Percentiles rank a stretch among this genome's conserved stretches.
phyloP scores from a whole-genome alignment of 2,113 vertebrate species.

The Porphyrio hochstetteri region DNA sequence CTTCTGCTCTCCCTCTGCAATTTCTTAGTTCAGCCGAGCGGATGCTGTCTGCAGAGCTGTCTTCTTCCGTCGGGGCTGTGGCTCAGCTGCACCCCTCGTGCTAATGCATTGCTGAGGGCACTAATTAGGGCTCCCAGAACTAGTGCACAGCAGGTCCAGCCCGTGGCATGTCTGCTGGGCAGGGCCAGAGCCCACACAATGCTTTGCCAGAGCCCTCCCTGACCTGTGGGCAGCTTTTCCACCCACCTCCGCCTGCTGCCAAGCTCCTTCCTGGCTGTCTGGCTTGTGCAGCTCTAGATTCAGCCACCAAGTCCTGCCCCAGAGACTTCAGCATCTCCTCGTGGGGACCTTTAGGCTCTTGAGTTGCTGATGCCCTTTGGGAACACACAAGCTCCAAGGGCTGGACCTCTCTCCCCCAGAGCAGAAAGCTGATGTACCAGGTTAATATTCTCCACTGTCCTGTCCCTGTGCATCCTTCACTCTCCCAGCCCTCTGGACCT shows the following conservation, averaged over 20 bases:
- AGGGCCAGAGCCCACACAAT: neutral
- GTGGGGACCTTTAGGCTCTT: neutral
- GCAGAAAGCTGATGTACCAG: neutral
- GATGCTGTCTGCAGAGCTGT: neutral
- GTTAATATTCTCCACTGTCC: neutral
- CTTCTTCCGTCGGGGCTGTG: neutral
- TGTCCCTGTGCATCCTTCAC: rapidly evolving
- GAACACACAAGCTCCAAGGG: neutral
- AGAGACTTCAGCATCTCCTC: neutral
- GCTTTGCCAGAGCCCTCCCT: neutral
- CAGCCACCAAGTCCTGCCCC: neutral
- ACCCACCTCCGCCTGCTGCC: neutral
- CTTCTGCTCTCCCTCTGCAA: neutral
- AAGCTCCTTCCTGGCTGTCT: neutral
- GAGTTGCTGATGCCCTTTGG: neutral
- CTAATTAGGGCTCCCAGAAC: neutral
- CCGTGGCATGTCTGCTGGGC: neutral
- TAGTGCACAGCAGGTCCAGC: neutral
- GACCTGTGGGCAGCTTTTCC: neutral
- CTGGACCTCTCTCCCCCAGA: neutral
- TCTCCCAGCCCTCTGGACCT: neutral
- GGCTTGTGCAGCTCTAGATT: neutral
- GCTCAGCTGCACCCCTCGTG: slow-evolving; percentile 15
- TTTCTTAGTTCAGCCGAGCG: neutral
- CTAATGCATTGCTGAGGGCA: neutral